Evolutionary conservation across 2,113 vertebrate genomes (phyloP), one percentile per base, ranked within the genome.

Genomic region (Grantiella picta): DNA sequence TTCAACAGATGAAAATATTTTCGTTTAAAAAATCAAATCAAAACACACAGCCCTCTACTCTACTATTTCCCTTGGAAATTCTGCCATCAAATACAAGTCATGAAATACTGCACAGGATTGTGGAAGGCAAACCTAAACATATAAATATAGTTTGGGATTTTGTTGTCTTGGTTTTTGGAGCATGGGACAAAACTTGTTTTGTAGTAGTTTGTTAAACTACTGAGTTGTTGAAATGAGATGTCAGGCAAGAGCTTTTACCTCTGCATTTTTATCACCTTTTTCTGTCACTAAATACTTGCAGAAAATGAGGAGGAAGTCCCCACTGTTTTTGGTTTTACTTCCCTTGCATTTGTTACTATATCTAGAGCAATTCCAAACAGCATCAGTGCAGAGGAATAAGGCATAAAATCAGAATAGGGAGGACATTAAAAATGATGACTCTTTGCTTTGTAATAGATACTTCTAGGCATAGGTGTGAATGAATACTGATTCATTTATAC

Each of bases 381-480:
- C 16, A 49, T 10, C 1, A 1, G 15, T 40, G 40, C 86, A 95
- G 66, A 90, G 72, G 44, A 70, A 91, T 78, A 94, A 40, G 35
- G 71, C 56, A 95, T 95, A 95, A 96, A 96, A 96, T 83, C 97
- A 97, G 95, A 96, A 61, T 40, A 88, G 91, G 78, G 65, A 95
- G 69, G 76, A 97, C 91, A 95, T 87, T 42, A 66, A 91, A 95
- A 97, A 68, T 28, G 38, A 93, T 42, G n/a, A 60, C 18, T 63
- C 29, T 90, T 14, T 91, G 45, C 35, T 95, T 94, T 91, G 19
- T 86, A 81, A 57, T 25, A 75, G 52, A 40, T 40, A 85, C 7
- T 20, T 53, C 21, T 70, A 71, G 79, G 53, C 38, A 80, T 12
- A 87, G 49, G n/a, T 90, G 53, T 71, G 63, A 69, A 71, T 35